These are phyloP conservation scores for Listronotus bonariensis DNA, from an alignment of 1,140 invertebrate species.

Conservation along the genomic window DNA sequence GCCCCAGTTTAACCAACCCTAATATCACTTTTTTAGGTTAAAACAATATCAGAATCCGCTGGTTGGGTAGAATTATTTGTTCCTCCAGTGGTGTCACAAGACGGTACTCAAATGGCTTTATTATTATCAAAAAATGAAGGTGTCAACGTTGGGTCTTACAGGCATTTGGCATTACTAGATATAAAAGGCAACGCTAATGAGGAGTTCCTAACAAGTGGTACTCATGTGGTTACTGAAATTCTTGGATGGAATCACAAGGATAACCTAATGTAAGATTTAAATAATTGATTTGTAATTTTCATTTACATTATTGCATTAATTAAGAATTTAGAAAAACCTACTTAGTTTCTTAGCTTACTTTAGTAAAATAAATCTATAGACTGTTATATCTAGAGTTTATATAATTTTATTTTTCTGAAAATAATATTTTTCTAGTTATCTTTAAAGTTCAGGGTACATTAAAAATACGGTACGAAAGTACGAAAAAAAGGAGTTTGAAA, in stretches of 20 bases:
- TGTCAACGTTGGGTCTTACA: conserved; percentile 62
- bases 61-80: conserved; percentile 75
- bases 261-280: conserved; percentile 65
- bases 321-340: no score
- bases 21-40: conserved; percentile 51
- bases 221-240: conserved; percentile 79
- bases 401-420: no score
- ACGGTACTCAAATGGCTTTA: conserved; percentile 53
- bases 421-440: no score
- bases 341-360: no score
- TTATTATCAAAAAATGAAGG: conserved; percentile 67
- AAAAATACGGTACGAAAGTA: no score
- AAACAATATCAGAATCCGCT: conserved; percentile 56
- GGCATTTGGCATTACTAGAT: conserved; percentile 68
- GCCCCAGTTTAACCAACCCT: no score
- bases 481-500: no score
- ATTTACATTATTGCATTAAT: no score
- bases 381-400: no score
- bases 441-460: no score
- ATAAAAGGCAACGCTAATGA: conserved; percentile 43
- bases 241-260: conserved; percentile 74
- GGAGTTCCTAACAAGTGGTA: conserved; percentile 71
- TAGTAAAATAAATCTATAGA: no score
- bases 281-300: no score
- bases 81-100: conserved; percentile 63